phyloP scores from a whole-genome alignment of 2,888 invertebrate species.

The Rhamnusium bicolor region DNA sequence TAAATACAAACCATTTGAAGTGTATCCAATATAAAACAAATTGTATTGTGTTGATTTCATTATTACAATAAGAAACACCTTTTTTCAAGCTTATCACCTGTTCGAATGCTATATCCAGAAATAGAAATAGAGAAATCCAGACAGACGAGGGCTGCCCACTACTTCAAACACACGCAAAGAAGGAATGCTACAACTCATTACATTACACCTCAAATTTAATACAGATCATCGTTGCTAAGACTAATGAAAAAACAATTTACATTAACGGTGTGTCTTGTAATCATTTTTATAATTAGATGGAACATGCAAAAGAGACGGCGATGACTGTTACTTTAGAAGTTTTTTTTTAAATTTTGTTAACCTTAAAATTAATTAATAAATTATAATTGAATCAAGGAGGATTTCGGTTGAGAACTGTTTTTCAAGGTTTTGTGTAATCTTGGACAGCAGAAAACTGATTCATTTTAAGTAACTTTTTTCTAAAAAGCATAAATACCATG shows the following conservation, averaged over 20 bases:
- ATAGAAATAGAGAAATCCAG: neutral
- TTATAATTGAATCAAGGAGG: conserved; percentile 15
- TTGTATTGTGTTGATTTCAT: no score
- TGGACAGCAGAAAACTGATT: neutral
- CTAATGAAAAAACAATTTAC: conserved; percentile 14
- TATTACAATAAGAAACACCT: no score
- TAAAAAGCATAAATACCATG: neutral
- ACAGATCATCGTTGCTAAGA: conserved; percentile 10
- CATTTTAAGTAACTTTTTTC: neutral
- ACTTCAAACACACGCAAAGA: neutral
- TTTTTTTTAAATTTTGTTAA: neutral
- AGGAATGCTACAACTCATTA: neutral
- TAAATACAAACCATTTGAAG: no score
- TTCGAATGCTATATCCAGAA: neutral
- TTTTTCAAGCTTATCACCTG: neutral
- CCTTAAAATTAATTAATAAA: conserved; percentile 9
- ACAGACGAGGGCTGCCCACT: neutral
- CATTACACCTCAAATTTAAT: conserved; percentile 14
- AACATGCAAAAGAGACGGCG: neutral
- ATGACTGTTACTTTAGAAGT: conserved; percentile 14
- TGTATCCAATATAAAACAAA: no score
- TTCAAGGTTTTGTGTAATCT: neutral
- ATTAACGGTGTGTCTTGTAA: conserved; percentile 15
- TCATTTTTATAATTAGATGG: conserved; percentile 17
- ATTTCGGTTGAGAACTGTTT: neutral